These are phyloP conservation scores for Cantharis flavilabris DNA, from an alignment of 2,888 invertebrate species.

Conservation along the genomic window DNA sequence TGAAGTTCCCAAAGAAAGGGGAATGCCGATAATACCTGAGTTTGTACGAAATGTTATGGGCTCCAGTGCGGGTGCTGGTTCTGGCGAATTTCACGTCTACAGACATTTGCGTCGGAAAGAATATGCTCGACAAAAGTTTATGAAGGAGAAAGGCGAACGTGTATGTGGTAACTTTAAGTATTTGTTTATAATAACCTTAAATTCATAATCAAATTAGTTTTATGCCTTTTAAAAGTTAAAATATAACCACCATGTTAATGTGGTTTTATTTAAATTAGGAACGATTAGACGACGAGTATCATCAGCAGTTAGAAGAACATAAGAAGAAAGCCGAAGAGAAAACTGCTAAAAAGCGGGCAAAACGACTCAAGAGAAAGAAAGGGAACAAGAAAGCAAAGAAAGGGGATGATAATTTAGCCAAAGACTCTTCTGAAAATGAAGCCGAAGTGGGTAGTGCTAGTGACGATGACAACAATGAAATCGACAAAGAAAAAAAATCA, in stretches of 20 bases:
- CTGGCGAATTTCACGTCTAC: conserved; percentile 99
- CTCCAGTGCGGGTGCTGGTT: conserved; percentile 99
- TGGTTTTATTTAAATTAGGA: conserved; percentile 62
- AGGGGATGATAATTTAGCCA: conserved; percentile 49
- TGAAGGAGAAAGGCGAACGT: conserved; percentile 85
- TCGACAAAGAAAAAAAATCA: neutral
- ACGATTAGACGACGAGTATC: conserved; percentile 81
- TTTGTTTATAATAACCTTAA: neutral
- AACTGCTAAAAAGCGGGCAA: conserved; percentile 91
- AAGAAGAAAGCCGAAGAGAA: conserved; percentile 71
- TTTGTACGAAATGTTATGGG: conserved; percentile 99
- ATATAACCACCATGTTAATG: neutral
- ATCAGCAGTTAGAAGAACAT: conserved; percentile 78
- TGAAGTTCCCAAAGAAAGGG: conserved; percentile 76
- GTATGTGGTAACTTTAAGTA: conserved; percentile 53
- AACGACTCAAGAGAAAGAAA: conserved; percentile 76
- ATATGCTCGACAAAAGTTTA: conserved; percentile 92
- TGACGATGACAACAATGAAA: neutral
- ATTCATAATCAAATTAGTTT: too few species aligned
- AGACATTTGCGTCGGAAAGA: conserved; percentile 93
- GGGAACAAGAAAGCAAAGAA: conserved; percentile 54
- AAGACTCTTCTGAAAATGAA: conserved; percentile 43
- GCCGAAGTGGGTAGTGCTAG: conserved; percentile 24
- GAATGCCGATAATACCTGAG: conserved; percentile 79
- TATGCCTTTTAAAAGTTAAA: too few species aligned